Conservation (phyloP, 2,797 vertebrate genomes). For the Diplodus puntazzo region DNA sequence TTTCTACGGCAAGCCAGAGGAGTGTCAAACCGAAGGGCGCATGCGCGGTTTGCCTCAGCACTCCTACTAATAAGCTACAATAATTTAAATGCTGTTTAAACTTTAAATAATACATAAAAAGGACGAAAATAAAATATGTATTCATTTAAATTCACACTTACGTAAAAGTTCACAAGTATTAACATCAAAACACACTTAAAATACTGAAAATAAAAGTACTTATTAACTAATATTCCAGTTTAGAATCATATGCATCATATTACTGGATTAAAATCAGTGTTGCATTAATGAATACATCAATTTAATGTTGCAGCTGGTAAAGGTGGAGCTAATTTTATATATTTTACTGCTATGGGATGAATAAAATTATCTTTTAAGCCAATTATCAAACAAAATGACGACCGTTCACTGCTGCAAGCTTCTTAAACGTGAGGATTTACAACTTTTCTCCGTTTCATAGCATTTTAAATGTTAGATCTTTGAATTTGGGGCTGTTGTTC, state of each 20-base stretch:
- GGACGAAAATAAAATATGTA: neutral
- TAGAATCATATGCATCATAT: neutral
- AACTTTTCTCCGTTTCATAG: neutral
- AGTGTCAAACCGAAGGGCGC: fast-evolving
- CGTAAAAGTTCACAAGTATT: neutral
- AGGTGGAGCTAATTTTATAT: neutral
- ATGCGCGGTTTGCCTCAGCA: conserved; percentile 9
- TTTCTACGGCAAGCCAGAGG: conserved; percentile 64
- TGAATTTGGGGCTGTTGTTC: neutral
- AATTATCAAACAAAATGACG: neutral
- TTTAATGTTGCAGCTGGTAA: neutral
- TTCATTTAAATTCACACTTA: too few species aligned
- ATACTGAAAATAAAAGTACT: neutral
- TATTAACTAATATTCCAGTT: neutral
- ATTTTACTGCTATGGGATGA: too few species aligned
- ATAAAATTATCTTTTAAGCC: neutral
- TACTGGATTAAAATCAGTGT: neutral
- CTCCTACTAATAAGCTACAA: too few species aligned
- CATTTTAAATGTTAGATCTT: neutral
- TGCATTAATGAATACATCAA: neutral
- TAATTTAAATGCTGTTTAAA: neutral
- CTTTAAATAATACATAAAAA: neutral
- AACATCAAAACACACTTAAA: neutral
- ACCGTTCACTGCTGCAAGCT: too few species aligned
- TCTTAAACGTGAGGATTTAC: neutral